phyloP scores from a whole-genome alignment of 1,140 invertebrate genomes.

The Stegodyphus mimosarum region DNA sequence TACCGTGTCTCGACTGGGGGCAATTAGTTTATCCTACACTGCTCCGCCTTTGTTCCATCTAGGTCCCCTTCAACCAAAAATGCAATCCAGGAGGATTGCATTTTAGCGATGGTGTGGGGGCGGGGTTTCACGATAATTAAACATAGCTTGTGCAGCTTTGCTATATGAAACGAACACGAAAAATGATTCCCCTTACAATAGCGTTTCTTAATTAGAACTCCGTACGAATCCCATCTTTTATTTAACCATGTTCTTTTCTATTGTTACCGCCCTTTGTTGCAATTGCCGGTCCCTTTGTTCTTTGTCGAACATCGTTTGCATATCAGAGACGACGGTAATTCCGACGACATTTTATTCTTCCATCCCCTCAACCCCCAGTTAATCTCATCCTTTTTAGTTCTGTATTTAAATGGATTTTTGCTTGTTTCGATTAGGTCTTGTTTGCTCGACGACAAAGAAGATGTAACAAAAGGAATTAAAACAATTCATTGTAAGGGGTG shows the following conservation, averaged over 20 bases:
- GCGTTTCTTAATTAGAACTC: slow-evolving; percentile 41
- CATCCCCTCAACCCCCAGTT: not conserved
- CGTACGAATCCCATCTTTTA: slow-evolving; percentile 34
- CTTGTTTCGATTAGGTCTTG: slow-evolving; percentile 44
- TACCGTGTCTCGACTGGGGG: not conserved
- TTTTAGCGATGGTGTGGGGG: not conserved
- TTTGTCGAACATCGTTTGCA: slow-evolving; percentile 46
- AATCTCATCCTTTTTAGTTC: slow-evolving; percentile 32
- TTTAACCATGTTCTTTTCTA: slow-evolving; percentile 23
- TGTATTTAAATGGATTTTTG: slow-evolving; percentile 53
- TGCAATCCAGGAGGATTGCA: not conserved
- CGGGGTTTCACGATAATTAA: slow-evolving; percentile 43
- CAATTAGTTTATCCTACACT: slow-evolving; percentile 20
- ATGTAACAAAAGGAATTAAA: slow-evolving; percentile 45
- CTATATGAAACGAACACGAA: slow-evolving; percentile 35
- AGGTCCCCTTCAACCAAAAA: no score
- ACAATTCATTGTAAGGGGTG: slow-evolving; percentile 22
- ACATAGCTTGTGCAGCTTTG: slow-evolving; percentile 7
- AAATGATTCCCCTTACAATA: slow-evolving; percentile 45
- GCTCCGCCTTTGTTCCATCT: not conserved
- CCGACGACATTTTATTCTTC: slow-evolving; percentile 13
- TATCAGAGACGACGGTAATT: slow-evolving; percentile 33
- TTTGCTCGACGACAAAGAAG: slow-evolving; percentile 30
- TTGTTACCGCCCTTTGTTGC: slow-evolving; percentile 30
- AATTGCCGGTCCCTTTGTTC: slow-evolving; percentile 23